Evolutionary conservation across 2,888 invertebrate genomes (phyloP).

Genomic region (Diarsia brunnea): DNA sequence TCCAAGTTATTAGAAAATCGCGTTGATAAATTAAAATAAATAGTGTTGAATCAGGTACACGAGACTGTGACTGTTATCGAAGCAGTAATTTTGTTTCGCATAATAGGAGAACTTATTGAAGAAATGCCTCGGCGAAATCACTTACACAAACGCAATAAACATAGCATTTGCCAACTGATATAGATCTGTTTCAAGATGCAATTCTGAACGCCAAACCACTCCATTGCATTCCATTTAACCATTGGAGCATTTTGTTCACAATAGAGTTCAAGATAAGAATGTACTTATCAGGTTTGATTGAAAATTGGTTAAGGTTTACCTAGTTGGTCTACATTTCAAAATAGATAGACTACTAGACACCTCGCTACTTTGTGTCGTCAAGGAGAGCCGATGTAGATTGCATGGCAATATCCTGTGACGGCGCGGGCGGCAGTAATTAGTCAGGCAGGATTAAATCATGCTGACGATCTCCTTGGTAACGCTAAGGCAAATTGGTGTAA

Average conservation of each 20-base stretch:
- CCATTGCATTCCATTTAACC: constrained; percentile 50
- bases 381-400: constrained; percentile 56
- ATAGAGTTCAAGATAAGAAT: constrained; percentile 16
- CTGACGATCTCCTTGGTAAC: constrained; percentile 75
- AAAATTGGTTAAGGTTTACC: constrained; percentile 65
- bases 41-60: constrained; percentile 13
- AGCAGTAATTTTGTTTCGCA: constrained; percentile 58
- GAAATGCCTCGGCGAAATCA: constrained; percentile 67
- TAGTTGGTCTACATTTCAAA: constrained; percentile 71
- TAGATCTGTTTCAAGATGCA: constrained; percentile 50
- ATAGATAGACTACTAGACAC: constrained; percentile 63
- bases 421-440: constrained; percentile 83
- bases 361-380: constrained; percentile 63
- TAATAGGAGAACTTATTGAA: constrained; percentile 60
- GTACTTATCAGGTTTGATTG: constrained; percentile 66
- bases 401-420: constrained; percentile 73
- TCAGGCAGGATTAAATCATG: constrained; percentile 81
- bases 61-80: constrained; percentile 26
- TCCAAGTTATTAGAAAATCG: constrained; percentile 1
- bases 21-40: constrained; percentile 31
- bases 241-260: constrained; percentile 64
- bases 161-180: constrained; percentile 57
- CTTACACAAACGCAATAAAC: constrained; percentile 67
- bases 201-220: constrained; percentile 46
- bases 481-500: constrained; percentile 75